Evolutionary conservation across 2,888 invertebrate species (phyloP), one percentile per base, ranked within the genome.

Genomic region (Ormia ochracea): DNA sequence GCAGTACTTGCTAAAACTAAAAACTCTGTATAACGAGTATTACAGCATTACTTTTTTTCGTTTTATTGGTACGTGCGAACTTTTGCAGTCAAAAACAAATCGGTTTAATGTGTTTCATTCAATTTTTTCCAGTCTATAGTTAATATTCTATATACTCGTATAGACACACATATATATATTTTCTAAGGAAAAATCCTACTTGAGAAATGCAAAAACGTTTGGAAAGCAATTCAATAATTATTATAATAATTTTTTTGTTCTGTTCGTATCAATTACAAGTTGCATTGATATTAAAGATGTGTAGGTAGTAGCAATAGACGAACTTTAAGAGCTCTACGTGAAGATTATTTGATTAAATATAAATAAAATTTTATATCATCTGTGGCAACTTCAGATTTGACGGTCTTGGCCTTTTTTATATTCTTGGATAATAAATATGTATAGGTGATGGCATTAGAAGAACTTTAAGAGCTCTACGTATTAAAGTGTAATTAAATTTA

Each of bases 61-160:
- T 72, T 76, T 72, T 56, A 66, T 43, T 50, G 45, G 17, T 56
- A 80, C 76, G 80, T 80, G 80, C 72, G 80, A 80, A 80, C 63
- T 72, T 80, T 73, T 80, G 76, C 76, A 68, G 68, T 76, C 58
- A 28, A 73, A 73, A 80, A 80, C 72, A 80, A 76, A 80, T 33
- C 70, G 79, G 59, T 75, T 70, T 73, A 17, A 38, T 19, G 23
- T 54, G 38, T 69, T 70, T 70, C n/a, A n/a, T n/a, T 43, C 17
- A 3, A 41, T 19, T 43, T 3, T 31, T 41, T 50, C n/a, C n/a
- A n/a, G n/a, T n/a, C n/a, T 31, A 28, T 26, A 45, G 50, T 28
- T 28, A 41, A 54, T 14, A 41, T 31, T 48, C 48, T 38, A 43
- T 41, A 43, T 33, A 36, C 21, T 4, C 17, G 17, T 36, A 28